phyloP scores from a whole-genome alignment of 2,113 vertebrate genomes.

The Prionailurus bengalensis region DNA sequence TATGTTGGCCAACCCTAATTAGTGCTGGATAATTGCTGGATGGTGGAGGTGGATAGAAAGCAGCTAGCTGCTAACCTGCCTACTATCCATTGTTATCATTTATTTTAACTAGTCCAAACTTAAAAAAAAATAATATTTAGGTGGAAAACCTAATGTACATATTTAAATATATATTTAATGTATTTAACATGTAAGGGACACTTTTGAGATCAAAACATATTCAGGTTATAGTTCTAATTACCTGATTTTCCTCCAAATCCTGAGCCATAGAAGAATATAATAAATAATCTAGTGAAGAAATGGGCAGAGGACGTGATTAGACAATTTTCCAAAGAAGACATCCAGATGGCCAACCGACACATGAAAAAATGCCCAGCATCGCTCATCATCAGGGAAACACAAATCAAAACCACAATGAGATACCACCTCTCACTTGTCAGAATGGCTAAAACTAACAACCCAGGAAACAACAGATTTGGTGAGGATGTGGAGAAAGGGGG shows the following conservation, averaged over 20 bases:
- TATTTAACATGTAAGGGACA: background rate
- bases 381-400: too few species aligned
- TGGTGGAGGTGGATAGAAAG: background rate
- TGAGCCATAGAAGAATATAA: background rate
- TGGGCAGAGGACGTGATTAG: too few species aligned
- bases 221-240: background rate
- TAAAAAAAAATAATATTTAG: background rate
- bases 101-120: background rate
- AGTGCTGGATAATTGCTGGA: background rate
- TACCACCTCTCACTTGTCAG: too few species aligned
- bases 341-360: too few species aligned
- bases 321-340: too few species aligned
- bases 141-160: too few species aligned
- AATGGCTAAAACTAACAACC: too few species aligned
- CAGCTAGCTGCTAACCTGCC: rapidly evolving
- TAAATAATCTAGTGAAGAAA: background rate
- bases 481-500: too few species aligned
- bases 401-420: too few species aligned
- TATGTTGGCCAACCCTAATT: background rate
- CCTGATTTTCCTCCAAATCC: background rate
- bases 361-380: too few species aligned
- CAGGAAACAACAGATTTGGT: too few species aligned
- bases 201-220: background rate
- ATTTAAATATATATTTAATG: background rate
- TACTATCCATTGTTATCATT: background rate